Evolutionary conservation across 2,797 vertebrate species (phyloP).

Genomic region (Amphiprion clarkii): DNA sequence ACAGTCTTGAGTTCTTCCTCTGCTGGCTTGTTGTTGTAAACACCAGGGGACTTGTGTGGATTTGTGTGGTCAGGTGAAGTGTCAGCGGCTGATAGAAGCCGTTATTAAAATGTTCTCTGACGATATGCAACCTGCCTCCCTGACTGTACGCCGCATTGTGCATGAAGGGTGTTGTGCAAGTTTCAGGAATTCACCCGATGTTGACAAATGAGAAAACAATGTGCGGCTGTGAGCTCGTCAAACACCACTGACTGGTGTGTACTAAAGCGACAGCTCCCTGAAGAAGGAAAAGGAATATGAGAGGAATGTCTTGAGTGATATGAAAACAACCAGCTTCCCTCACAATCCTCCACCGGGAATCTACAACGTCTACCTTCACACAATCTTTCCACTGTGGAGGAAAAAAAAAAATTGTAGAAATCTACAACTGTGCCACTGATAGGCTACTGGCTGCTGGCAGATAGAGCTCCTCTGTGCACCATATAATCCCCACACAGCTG

Average conservation of each 20-base stretch:
- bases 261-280: conserved; percentile 54
- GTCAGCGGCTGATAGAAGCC: conserved; percentile 28
- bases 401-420: conserved; percentile 47
- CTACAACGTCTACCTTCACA: conserved; percentile 53
- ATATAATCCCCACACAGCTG: conserved; percentile 73
- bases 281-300: conserved; percentile 59
- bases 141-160: conserved; percentile 47
- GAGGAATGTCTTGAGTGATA: conserved; percentile 69
- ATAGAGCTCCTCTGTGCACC: conserved; percentile 62
- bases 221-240: conserved; percentile 57
- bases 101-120: conserved; percentile 38
- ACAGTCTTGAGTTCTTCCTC: not conserved
- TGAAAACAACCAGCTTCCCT: conserved; percentile 70
- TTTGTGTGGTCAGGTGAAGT: conserved; percentile 38
- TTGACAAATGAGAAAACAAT: conserved; percentile 63
- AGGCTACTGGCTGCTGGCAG: conserved; percentile 26
- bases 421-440: conserved; percentile 41
- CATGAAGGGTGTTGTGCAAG: conserved; percentile 44
- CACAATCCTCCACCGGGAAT: conserved; percentile 53
- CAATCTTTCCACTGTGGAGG: conserved; percentile 53
- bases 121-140: conserved; percentile 41
- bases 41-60: conserved; percentile 16
- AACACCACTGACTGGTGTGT: conserved; percentile 30
- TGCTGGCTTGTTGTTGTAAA: not conserved
- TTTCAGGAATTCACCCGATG: conserved; percentile 61